phyloP scores from a whole-genome alignment of 1,140 invertebrate species.

The Rhizoglyphus robini region DNA sequence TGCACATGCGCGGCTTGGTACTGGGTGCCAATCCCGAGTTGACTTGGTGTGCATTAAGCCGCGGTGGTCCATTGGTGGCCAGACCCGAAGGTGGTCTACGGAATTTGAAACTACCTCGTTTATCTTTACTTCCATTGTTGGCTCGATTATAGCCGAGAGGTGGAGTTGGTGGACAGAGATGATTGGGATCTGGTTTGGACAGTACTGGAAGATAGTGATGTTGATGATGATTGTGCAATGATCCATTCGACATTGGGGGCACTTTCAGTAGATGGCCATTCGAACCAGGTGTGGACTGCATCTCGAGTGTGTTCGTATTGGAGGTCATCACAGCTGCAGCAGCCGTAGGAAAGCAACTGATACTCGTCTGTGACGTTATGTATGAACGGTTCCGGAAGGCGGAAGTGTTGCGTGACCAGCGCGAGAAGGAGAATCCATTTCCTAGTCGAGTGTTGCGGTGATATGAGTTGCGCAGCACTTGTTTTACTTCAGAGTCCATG shows the following conservation, averaged over 20 bases:
- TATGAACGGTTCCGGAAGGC: neutral
- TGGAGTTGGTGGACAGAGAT: neutral
- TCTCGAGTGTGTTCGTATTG: neutral
- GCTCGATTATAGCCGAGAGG: neutral
- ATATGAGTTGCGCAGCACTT: constrained; percentile 22
- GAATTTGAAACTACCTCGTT: neutral
- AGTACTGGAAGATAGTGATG: neutral
- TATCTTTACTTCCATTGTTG: neutral
- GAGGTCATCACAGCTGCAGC: neutral
- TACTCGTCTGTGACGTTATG: neutral
- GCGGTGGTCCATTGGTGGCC: neutral
- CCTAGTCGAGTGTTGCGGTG: constrained; percentile 14
- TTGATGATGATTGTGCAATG: neutral
- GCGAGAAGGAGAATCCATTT: neutral
- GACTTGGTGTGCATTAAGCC: too few species aligned
- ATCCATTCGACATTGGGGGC: neutral
- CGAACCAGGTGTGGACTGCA: neutral
- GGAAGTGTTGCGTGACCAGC: neutral
- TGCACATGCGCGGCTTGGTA: neutral
- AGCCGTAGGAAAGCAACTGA: neutral
- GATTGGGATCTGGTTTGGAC: too few species aligned
- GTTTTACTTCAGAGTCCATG: constrained; percentile 37
- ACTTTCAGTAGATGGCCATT: neutral
- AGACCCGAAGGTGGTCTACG: neutral
- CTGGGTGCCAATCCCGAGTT: neutral